These are phyloP conservation scores for Campoletis sonorensis DNA, from an alignment of 1,140 invertebrate genomes.

Conservation along the genomic window DNA sequence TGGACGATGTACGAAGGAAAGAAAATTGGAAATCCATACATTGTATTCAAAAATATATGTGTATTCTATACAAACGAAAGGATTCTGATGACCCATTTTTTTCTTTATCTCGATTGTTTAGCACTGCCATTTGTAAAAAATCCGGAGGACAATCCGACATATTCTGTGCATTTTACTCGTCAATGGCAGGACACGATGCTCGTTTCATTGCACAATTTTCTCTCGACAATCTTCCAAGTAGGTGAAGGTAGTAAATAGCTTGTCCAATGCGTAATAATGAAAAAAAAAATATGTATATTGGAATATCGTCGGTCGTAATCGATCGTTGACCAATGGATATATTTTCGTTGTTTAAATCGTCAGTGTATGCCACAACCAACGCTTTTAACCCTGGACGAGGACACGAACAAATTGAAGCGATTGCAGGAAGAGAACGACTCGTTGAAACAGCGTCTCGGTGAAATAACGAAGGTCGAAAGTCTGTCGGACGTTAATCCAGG, in stretches of 20 bases:
- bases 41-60: constrained; percentile 37
- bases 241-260: constrained; percentile 51
- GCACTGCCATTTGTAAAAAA: constrained; percentile 94
- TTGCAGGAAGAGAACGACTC: constrained; percentile 90
- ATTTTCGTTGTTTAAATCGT: not conserved
- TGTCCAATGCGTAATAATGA: constrained; percentile 4
- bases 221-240: constrained; percentile 92
- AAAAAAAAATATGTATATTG: constrained; percentile 1
- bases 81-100: constrained; percentile 43
- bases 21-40: not conserved
- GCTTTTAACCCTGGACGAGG: constrained; percentile 90
- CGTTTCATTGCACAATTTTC: constrained; percentile 95
- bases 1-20: too few species aligned
- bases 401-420: constrained; percentile 85
- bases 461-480: constrained; percentile 75
- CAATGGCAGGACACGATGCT: constrained; percentile 97
- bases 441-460: constrained; percentile 77
- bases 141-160: constrained; percentile 92
- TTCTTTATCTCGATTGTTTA: constrained; percentile 73
- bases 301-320: not conserved
- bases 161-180: constrained; percentile 92
- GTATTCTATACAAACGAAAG: constrained; percentile 14
- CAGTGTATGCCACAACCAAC: constrained; percentile 89
- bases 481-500: constrained; percentile 78
- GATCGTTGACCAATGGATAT: not conserved